phyloP scores from a whole-genome alignment of 2,888 invertebrate genomes.

The Drosophila macrospina region DNA sequence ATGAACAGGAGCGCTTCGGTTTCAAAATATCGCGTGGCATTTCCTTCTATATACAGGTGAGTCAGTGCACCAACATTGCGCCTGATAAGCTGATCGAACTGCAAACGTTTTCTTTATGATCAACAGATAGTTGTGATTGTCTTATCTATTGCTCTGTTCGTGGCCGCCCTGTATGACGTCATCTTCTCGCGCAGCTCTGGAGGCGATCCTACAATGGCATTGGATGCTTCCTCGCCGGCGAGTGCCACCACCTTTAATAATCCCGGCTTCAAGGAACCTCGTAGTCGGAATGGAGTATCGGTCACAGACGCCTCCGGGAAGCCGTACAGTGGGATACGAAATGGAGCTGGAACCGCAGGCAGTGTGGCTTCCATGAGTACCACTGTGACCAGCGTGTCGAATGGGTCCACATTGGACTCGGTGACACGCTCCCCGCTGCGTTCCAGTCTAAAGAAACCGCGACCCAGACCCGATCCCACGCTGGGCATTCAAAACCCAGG shows the following conservation, averaged over 20 bases:
- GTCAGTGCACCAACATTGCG: conserved; percentile 8
- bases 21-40: conserved; percentile 92
- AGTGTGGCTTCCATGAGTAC: conserved; percentile 91
- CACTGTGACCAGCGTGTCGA: conserved; percentile 89
- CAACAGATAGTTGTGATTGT: conserved; percentile 92
- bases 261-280: conserved; percentile 93
- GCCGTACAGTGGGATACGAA: conserved; percentile 89
- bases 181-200: conserved; percentile 91
- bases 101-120: conserved; percentile 1
- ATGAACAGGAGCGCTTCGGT: conserved; percentile 90
- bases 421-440: conserved; percentile 89
- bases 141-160: conserved; percentile 90
- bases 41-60: conserved; percentile 95
- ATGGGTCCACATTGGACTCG: conserved; percentile 85
- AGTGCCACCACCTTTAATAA: conserved; percentile 93
- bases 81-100: background rate
- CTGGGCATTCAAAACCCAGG: conserved; percentile 95
- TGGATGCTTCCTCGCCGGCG: conserved; percentile 86
- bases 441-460: conserved; percentile 93
- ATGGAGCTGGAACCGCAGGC: conserved; percentile 86
- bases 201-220: conserved; percentile 91
- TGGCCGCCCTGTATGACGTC: conserved; percentile 92
- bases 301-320: conserved; percentile 95
- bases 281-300: conserved; percentile 87
- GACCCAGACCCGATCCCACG: conserved; percentile 86